phyloP scores from a whole-genome alignment of 2,113 vertebrate species.

The Ardeotis arabs region DNA sequence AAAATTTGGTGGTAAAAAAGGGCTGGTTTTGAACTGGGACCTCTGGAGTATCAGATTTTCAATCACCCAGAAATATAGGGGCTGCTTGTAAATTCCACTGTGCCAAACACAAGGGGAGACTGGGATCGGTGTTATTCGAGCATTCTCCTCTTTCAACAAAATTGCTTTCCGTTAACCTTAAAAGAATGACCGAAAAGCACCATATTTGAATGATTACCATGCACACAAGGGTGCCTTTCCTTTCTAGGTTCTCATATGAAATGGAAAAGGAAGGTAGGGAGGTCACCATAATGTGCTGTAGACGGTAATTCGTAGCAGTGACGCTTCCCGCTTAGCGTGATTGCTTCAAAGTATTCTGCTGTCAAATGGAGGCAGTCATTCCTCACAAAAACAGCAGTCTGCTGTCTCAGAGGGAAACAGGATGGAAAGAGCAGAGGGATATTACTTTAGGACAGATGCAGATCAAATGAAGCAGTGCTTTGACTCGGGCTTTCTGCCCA shows the following conservation, averaged over 20 bases:
- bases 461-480: conserved; percentile 61
- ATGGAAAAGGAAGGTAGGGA: background rate
- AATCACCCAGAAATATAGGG: background rate
- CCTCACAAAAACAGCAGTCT: conserved; percentile 16
- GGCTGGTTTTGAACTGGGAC: background rate
- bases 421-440: conserved; percentile 28
- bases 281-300: background rate
- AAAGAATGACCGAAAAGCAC: background rate
- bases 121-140: background rate
- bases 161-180: background rate
- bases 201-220: background rate
- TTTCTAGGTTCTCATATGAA: background rate
- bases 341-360: conserved; percentile 23
- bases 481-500: conserved; percentile 42
- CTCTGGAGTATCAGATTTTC: background rate
- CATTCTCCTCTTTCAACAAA: background rate
- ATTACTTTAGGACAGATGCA: conserved; percentile 61
- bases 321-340: background rate
- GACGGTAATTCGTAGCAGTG: background rate
- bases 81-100: background rate
- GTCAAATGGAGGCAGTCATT: conserved; percentile 45
- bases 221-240: background rate
- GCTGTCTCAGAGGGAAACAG: conserved; percentile 11
- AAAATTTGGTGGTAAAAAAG: background rate
- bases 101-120: background rate